Conservation (phyloP, 1,140 invertebrate species). For the Drosophila littoralis region DNA sequence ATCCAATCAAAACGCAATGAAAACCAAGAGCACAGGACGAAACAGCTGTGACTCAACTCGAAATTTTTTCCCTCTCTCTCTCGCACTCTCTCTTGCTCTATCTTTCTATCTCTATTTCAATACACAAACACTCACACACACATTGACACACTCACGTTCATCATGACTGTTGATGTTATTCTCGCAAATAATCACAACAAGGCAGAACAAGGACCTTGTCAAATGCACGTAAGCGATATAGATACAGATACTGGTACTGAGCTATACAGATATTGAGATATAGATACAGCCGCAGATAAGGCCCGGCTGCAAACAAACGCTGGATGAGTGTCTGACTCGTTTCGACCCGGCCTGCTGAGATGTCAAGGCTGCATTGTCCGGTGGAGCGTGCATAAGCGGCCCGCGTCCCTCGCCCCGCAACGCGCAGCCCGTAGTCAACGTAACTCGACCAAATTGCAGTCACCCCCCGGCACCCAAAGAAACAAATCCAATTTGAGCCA, state of each 20-base stretch:
- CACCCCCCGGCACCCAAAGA: conserved; percentile 59
- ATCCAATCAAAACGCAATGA: conserved; percentile 81
- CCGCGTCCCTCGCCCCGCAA: not conserved
- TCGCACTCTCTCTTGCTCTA: not conserved
- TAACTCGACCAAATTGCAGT: conserved; percentile 48
- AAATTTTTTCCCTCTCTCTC: conserved; percentile 1
- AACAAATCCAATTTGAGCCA: conserved; percentile 72
- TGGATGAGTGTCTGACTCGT: conserved; percentile 13
- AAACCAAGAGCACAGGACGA: conserved; percentile 47
- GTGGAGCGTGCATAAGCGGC: conserved; percentile 60
- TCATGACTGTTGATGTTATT: conserved; percentile 72
- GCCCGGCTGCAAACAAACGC: conserved; percentile 50
- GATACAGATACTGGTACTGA: conserved; percentile 46
- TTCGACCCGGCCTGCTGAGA: conserved; percentile 13
- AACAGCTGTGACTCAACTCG: conserved; percentile 43
- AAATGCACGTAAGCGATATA: conserved; percentile 74
- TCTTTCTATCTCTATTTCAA: not conserved
- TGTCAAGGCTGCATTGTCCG: conserved; percentile 39
- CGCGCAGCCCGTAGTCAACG: not conserved
- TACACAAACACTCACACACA: conserved; percentile 3
- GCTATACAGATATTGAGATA: conserved; percentile 12
- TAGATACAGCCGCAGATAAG: conserved; percentile 46
- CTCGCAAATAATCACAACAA: conserved; percentile 77
- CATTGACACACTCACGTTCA: conserved; percentile 4
- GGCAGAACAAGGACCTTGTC: conserved; percentile 69